Evolutionary conservation across 2,113 vertebrate genomes (phyloP).

Genomic region (Mungos mungo): DNA sequence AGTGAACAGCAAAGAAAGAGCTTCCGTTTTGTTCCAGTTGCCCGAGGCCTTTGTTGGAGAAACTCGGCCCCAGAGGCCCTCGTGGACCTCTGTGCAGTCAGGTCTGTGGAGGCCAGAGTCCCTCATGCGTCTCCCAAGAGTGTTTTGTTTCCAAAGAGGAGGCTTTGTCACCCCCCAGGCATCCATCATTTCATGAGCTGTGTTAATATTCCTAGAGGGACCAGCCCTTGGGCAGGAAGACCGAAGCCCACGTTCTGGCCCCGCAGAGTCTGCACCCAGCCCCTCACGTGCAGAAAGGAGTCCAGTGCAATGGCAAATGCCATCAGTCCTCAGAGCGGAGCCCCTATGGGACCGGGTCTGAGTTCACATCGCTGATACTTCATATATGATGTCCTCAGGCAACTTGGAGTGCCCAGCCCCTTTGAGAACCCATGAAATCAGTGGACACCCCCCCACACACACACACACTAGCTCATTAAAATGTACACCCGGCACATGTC

Average conservation of each 20-base stretch:
- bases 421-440: not conserved
- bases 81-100: not conserved
- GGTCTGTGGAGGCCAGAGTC: not conserved
- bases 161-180: not conserved
- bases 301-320: not conserved
- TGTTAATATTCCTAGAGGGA: not conserved
- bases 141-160: not conserved
- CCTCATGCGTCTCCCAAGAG: not conserved
- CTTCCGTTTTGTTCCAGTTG: not conserved
- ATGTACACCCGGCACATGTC: not conserved
- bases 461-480: not conserved
- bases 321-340: not conserved
- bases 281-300: too few species aligned
- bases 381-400: not conserved
- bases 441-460: too few species aligned
- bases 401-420: not conserved
- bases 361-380: not conserved
- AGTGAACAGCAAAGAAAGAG: not conserved
- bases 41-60: not conserved
- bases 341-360: not conserved
- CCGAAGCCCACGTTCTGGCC: not conserved
- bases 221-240: accelerated
- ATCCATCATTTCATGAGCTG: not conserved
- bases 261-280: not conserved
- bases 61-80: not conserved